Conservation (phyloP, 2,888 invertebrate genomes). For the Xestia c-nigrum region DNA sequence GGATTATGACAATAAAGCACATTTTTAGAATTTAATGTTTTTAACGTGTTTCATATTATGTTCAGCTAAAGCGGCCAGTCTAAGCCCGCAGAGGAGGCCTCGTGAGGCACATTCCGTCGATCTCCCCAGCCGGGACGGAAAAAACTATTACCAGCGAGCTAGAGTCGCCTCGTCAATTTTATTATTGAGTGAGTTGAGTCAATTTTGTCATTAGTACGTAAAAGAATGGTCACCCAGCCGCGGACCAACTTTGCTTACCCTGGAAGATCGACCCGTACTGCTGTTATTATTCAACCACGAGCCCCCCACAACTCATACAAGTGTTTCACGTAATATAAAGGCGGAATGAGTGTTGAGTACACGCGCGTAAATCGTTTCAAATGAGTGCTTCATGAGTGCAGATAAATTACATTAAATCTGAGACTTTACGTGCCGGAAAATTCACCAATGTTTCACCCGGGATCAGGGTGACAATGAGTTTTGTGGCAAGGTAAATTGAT, state of each 20-base stretch:
- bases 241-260: background rate
- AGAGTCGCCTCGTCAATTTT: too few relatives aligned
- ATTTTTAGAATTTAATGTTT: too few relatives aligned
- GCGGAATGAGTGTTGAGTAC: constrained; percentile 68
- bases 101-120: too few relatives aligned
- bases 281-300: background rate
- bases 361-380: constrained; percentile 82
- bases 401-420: constrained; percentile 86
- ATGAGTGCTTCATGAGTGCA: constrained; percentile 83
- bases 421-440: constrained; percentile 82
- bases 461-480: constrained; percentile 64
- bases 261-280: background rate
- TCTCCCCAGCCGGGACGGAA: too few relatives aligned
- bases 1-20: too few relatives aligned
- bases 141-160: too few relatives aligned
- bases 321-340: constrained; percentile 55
- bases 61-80: too few relatives aligned
- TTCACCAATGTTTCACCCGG: constrained; percentile 77
- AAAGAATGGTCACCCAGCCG: background rate
- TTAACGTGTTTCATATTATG: too few relatives aligned
- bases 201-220: background rate
- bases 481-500: constrained; percentile 28
- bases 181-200: background rate
- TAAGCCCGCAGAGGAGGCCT: too few relatives aligned
- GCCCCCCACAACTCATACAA: constrained; percentile 48